A percentile compares a stretch with the other conserved stretches of the same genome.
phyloP scores from a whole-genome alignment of 2,797 vertebrate genomes.

The Chloroceryle amazona region DNA sequence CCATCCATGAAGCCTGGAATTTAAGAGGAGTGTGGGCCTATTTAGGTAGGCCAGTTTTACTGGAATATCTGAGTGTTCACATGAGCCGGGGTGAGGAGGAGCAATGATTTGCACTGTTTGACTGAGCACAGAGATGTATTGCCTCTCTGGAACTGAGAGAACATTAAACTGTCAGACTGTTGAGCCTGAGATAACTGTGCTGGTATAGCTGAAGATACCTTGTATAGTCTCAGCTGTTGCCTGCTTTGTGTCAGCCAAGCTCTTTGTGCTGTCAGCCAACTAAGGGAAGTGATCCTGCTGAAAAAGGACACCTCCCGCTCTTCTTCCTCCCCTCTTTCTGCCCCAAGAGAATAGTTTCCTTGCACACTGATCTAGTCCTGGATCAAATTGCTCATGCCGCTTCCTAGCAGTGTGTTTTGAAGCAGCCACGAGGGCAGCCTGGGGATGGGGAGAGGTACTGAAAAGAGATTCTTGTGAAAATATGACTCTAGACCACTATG shows the following conservation, averaged over 20 bases:
- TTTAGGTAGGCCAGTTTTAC: not conserved
- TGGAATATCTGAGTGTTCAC: not conserved
- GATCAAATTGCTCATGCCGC: not conserved
- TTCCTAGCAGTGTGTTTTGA: not conserved
- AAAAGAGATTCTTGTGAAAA: not conserved
- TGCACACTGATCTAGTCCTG: not conserved
- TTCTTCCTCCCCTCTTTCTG: not conserved
- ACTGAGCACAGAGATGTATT: not conserved
- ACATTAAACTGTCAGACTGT: not conserved
- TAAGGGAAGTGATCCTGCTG: not conserved
- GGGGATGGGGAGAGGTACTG: not conserved
- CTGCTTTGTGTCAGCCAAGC: not conserved
- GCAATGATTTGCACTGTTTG: not conserved
- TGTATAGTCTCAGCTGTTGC: not conserved
- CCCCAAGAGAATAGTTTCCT: not conserved
- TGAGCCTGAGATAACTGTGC: not conserved
- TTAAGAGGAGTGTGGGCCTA: not conserved
- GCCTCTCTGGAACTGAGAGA: not conserved
- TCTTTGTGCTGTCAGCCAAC: not conserved
- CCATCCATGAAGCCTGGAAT: not conserved
- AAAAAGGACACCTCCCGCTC: not conserved
- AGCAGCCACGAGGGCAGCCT: not conserved
- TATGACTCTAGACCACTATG: accelerated
- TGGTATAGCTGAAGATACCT: not conserved
- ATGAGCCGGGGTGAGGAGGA: not conserved